Conservation (phyloP, 2,888 invertebrate species). For the Nephrotoma appendiculata region DNA sequence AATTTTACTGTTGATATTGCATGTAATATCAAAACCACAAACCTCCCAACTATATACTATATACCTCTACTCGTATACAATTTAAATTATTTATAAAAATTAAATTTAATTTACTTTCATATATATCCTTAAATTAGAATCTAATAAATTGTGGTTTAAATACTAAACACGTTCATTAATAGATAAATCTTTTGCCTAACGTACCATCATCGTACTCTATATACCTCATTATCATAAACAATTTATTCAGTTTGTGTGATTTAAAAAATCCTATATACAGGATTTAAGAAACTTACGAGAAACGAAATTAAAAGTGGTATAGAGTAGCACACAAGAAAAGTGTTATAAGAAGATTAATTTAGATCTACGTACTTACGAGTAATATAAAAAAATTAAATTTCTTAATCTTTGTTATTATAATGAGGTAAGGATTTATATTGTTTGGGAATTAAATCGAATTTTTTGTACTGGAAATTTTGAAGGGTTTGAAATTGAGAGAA, state of each 20-base stretch:
- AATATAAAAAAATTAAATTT: not conserved
- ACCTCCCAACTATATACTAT: not conserved
- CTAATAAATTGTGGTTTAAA: not conserved
- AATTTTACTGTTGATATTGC: not conserved
- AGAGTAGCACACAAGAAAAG: not conserved
- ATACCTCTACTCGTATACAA: not conserved
- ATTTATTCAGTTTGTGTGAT: not conserved
- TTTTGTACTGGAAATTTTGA: not conserved
- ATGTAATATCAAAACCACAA: not conserved
- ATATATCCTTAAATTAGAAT: not conserved
- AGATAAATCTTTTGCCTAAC: not conserved
- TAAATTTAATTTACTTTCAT: not conserved
- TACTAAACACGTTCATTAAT: not conserved
- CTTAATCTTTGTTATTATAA: not conserved
- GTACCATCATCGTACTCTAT: not conserved
- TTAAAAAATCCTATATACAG: not conserved
- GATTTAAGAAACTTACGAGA: not conserved
- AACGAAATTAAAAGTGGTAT: not conserved
- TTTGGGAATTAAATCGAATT: not conserved
- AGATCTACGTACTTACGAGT: not conserved
- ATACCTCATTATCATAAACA: not conserved
- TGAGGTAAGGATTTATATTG: not conserved
- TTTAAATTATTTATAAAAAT: not conserved
- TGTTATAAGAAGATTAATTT: not conserved
- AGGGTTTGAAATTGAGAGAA: not conserved